Evolutionary conservation across 2,113 vertebrate species (phyloP), one percentile per base, ranked within the genome.

Genomic region (Setophaga kirtlandii): DNA sequence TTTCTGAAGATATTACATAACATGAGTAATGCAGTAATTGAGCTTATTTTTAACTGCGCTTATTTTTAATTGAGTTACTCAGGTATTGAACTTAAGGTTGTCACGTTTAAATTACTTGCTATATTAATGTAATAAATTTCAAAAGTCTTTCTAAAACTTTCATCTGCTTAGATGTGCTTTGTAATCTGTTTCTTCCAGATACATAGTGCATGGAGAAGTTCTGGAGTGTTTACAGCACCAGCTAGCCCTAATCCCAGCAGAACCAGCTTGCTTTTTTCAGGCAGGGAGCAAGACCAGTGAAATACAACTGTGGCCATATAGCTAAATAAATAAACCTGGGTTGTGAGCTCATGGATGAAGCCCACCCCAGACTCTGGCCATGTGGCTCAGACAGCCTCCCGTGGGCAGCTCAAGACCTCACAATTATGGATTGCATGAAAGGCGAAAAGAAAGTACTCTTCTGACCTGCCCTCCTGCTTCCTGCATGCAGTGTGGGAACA

Each of bases 1-100:
- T 94, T 78, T 75, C 41, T 76, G 23, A 84, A 76, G 49, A 53
- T 62, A 49, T 95, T 97, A 84, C 41, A 35, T 94, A 96, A 96
- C 47, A 64, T 81, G 83, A 89, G 79, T 92, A 96, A 90, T 81
- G 67, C 37, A 78, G 52, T 94, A 93, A 95, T 58, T 71, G 44
- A 64, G 30, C n/a, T 92, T 97, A 94, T 97, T 96, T 95, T 97
- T 89, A 95, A 76, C 85, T 60, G 30, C 1, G 0, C 52, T 89
- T 82, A 75, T 70, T 84, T 95, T 92, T 89, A 96, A 68, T 78
- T 89, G 79, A 90, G 63, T 47, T 83, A 44, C 59, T 60, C 35
- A 87, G 55, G 49, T 62, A 83, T 12, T 90, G 80, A 96, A 84
- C 20, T 92, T 87, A 39, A 83, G 73, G 42, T 53, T 87, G 77